Percentiles rank a stretch among this genome's conserved stretches.
These are phyloP conservation scores for Leptopilina syphax DNA, from an alignment of 2,888 invertebrate genomes.

Conservation along the genomic window DNA sequence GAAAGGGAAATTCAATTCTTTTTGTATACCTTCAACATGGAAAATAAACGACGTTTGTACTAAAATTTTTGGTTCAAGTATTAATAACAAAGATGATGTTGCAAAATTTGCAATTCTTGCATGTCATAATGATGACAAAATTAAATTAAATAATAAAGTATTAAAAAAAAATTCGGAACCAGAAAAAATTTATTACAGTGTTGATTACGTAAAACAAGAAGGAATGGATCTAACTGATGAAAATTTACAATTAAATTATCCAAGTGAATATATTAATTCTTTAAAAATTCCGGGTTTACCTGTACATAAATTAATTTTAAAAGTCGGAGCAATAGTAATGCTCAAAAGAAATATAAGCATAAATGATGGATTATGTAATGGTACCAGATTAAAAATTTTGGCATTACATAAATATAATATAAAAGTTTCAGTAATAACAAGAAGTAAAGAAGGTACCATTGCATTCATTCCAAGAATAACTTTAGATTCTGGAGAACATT, in stretches of 20 bases:
- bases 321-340: not conserved
- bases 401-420: not conserved
- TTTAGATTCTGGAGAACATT: not conserved
- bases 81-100: not conserved
- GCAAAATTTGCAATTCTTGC: not conserved
- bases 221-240: too few species aligned
- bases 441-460: conserved; percentile 1
- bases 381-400: not conserved
- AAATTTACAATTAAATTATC: too few species aligned
- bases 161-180: not conserved
- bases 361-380: conserved; percentile 10
- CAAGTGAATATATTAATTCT: too few species aligned
- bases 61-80: too few species aligned
- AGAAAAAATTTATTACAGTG: conserved; percentile 1
- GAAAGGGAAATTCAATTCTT: conserved; percentile 32
- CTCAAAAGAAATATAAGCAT: not conserved
- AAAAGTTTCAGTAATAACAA: not conserved
- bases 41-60: not conserved
- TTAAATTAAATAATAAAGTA: not conserved
- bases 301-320: conserved; percentile 49
- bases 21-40: conserved; percentile 29
- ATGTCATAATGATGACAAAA: not conserved
- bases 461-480: not conserved
- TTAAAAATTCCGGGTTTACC: conserved; percentile 42
- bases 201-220: not conserved